Conservation (phyloP, 2,888 invertebrate genomes). For the Dryocosmus kuriphilus region DNA sequence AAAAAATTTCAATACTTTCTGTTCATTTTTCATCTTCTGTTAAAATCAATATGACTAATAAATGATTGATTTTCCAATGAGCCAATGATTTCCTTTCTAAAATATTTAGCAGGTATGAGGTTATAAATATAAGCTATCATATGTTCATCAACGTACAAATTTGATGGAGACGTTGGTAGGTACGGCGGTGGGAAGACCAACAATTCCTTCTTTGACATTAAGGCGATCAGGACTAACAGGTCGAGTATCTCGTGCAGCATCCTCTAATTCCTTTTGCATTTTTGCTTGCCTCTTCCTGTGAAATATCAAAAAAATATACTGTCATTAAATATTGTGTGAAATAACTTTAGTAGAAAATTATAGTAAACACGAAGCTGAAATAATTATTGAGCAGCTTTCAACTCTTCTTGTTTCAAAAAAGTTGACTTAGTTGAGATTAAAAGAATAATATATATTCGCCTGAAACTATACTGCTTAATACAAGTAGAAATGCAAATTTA, state of each 20-base stretch:
- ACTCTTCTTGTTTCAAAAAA: not conserved
- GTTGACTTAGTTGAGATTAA: not conserved
- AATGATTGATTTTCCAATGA: not conserved
- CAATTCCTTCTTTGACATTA: slow-evolving; percentile 78
- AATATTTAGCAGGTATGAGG: slow-evolving; percentile 8
- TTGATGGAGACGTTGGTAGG: slow-evolving; percentile 85
- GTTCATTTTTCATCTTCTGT: not conserved
- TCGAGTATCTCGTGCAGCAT: slow-evolving; percentile 89
- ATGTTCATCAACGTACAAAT: slow-evolving; percentile 84
- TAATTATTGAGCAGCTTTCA: not conserved
- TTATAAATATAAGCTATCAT: slow-evolving; percentile 52
- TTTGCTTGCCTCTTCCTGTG: slow-evolving; percentile 92
- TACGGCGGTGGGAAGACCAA: slow-evolving; percentile 77
- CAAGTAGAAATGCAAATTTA: not conserved
- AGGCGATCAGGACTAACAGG: slow-evolving; percentile 78
- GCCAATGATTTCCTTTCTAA: slow-evolving; percentile 18
- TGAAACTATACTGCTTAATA: not conserved
- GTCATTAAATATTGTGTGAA: slow-evolving; percentile 2
- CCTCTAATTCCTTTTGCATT: slow-evolving; percentile 93
- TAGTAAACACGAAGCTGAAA: not conserved
- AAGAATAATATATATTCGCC: not conserved
- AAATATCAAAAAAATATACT: slow-evolving; percentile 69
- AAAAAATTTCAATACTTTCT: not conserved
- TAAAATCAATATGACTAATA: not conserved
- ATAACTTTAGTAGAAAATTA: not conserved